Evolutionary conservation across 1,140 invertebrate genomes (phyloP), one percentile per base, ranked within the genome.

Genomic region (Meloidogyne hapla): DNA sequence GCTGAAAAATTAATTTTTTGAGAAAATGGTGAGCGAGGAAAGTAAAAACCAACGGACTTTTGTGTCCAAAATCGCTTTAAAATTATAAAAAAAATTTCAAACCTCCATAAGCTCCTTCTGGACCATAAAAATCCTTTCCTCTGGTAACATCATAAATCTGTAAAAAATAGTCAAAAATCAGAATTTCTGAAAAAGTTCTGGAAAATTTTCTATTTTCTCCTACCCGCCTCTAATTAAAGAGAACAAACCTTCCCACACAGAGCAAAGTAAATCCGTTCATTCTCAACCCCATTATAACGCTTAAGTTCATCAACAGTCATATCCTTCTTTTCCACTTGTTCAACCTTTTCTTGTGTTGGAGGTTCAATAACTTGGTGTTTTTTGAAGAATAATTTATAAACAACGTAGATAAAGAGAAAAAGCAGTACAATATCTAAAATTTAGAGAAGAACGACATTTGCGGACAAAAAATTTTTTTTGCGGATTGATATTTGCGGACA

Each of bases 111-210:
- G 79, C 65, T 18, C 80, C 75, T 45, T 79, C 75, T 13, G 82
- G 79, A 1, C 81, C 81, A 62, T 82, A 82, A 42, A 78, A 82
- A 56, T 84, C 70, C 38, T 70, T 84, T 5, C 82, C 81, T 25
- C 66, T 65, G 21, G 81, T 83, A 23, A 82, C 81, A 61, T 82
- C 81, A 42, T 78, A 82, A n/a, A 82, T 81, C 81, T 82, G n/a
- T 9, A 75, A 67, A 13, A n/a, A n/a, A n/a, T n/a, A n/a, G n/a
- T n/a, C n/a, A n/a, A n/a, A n/a, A n/a, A n/a, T 63, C 10, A 18
- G 33, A 33, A 70, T 38, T 18, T 26, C 15, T 25, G 15, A 70
- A n/a, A 63, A 45, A 21, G 0, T 18, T 15, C 18, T 18, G 13
- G 15, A 25, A 28, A 25, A 67, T 18, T n/a, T 67, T 67, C 18